These are phyloP conservation scores for Athalia circularis DNA, from an alignment of 2,888 invertebrate genomes.

Conservation along the genomic window DNA sequence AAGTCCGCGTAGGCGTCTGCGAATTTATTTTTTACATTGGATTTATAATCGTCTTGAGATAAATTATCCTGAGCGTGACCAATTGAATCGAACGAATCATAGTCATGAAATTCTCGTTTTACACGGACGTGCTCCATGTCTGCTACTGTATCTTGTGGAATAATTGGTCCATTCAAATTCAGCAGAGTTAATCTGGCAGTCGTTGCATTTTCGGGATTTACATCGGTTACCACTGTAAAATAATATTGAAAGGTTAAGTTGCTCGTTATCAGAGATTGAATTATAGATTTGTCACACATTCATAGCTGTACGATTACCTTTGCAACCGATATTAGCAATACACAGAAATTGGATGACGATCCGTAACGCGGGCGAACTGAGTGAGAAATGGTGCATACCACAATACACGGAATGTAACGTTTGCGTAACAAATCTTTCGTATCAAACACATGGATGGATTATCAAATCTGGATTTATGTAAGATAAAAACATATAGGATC, in stretches of 20 bases:
- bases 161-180: constrained; percentile 48
- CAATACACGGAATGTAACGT: constrained; percentile 48
- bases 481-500: constrained; percentile 22
- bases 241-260: not conserved
- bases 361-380: too few species aligned
- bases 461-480: not conserved
- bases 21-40: constrained; percentile 37
- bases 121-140: constrained; percentile 49
- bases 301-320: too few species aligned
- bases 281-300: too few species aligned
- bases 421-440: constrained; percentile 37
- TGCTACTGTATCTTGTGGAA: constrained; percentile 40
- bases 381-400: constrained; percentile 53
- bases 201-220: not conserved
- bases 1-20: constrained; percentile 53
- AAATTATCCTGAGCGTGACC: not conserved
- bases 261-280: not conserved
- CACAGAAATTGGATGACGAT: too few species aligned
- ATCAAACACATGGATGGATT: constrained; percentile 49
- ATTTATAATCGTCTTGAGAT: not conserved
- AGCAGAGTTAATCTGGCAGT: constrained; percentile 42
- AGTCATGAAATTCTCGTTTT: constrained; percentile 50
- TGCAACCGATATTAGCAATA: too few species aligned
- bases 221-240: not conserved
- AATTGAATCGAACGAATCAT: constrained; percentile 48